These are phyloP conservation scores for Atethmia centrago DNA, from an alignment of 2,888 invertebrate genomes.

Conservation along the genomic window DNA sequence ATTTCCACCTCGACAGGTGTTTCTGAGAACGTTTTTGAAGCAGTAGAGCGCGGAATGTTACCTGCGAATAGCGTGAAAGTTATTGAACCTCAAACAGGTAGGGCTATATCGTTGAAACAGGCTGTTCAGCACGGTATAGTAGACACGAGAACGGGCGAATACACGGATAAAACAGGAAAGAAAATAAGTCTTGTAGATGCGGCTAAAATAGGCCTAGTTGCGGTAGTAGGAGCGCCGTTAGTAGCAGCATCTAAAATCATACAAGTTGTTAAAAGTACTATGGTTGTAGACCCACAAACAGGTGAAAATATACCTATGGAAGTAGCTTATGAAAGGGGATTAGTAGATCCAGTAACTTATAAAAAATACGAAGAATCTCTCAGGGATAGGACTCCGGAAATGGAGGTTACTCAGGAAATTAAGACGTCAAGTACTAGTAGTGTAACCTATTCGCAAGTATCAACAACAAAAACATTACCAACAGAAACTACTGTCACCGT, in stretches of 20 bases:
- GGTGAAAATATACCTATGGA: slow-evolving; percentile 95
- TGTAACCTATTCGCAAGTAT: slow-evolving; percentile 72
- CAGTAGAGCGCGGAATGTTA: slow-evolving; percentile 94
- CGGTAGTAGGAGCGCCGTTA: slow-evolving; percentile 94
- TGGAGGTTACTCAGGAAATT: slow-evolving; percentile 68
- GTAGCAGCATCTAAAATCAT: slow-evolving; percentile 93
- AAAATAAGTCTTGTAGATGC: slow-evolving; percentile 93
- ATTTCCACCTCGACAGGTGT: slow-evolving; percentile 93
- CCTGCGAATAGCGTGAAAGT: slow-evolving; percentile 93
- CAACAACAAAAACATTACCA: slow-evolving; percentile 66
- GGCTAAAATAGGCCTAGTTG: slow-evolving; percentile 94
- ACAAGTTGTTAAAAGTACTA: slow-evolving; percentile 91
- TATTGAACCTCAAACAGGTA: slow-evolving; percentile 92
- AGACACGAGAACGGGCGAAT: slow-evolving; percentile 93
- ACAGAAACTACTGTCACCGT: slow-evolving; percentile 88
- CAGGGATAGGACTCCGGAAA: slow-evolving; percentile 80
- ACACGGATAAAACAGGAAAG: slow-evolving; percentile 92
- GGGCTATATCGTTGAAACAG: slow-evolving; percentile 92
- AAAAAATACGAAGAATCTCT: slow-evolving; percentile 88
- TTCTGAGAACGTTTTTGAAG: slow-evolving; percentile 93
- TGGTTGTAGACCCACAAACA: slow-evolving; percentile 94
- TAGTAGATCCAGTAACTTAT: slow-evolving; percentile 91
- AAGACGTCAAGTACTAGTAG: slow-evolving; percentile 68
- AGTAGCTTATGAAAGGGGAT: slow-evolving; percentile 94
- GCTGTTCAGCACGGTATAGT: slow-evolving; percentile 94